phyloP scores from a whole-genome alignment of 2,113 vertebrate genomes.

The Grammomys dolichurus region DNA sequence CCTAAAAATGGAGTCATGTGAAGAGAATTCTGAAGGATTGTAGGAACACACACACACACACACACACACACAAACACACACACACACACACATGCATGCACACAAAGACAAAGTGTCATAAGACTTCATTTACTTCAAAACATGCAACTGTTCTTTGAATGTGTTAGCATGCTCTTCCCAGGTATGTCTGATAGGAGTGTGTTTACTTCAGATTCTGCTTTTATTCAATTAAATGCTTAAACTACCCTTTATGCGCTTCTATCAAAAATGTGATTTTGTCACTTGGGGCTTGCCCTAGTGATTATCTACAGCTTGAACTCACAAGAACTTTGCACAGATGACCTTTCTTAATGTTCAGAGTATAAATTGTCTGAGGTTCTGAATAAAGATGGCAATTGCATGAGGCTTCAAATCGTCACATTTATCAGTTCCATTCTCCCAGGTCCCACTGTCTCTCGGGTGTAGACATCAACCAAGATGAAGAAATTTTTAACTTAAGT shows the following conservation, averaged over 20 bases:
- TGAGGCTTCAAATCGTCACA: neutral
- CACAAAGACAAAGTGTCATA: too few species aligned
- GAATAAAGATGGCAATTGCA: neutral
- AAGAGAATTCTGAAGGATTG: too few species aligned
- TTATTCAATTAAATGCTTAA: neutral
- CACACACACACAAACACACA: too few species aligned
- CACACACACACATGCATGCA: too few species aligned
- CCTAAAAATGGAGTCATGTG: neutral
- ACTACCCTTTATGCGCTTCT: neutral
- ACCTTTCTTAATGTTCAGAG: neutral
- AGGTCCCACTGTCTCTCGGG: neutral
- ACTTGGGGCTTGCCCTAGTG: neutral
- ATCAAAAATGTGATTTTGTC: neutral
- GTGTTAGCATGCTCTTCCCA: neutral
- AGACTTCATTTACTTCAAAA: neutral
- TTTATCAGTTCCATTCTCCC: neutral
- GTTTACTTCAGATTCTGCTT: neutral
- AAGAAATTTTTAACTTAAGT: neutral
- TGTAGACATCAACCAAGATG: neutral
- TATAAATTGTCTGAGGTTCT: neutral
- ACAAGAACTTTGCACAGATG: neutral
- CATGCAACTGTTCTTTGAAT: neutral
- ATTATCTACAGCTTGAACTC: neutral
- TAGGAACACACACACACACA: too few species aligned
- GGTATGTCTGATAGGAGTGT: neutral